phyloP scores from a whole-genome alignment of 2,113 vertebrate genomes.

The Atherinomorus stipes region DNA sequence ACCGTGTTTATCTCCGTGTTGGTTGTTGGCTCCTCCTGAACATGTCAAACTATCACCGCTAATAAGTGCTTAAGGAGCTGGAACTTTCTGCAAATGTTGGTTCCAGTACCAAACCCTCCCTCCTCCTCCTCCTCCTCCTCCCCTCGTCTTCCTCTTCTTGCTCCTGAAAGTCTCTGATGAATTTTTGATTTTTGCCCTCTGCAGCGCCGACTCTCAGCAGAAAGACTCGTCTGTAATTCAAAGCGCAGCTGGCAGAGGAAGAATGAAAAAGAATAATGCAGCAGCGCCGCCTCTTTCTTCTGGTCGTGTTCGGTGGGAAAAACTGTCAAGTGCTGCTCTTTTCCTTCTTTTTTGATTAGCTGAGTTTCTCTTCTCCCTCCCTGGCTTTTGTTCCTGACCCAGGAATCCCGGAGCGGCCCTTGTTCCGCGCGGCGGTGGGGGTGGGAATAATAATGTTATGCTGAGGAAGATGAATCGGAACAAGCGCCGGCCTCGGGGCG shows the following conservation, averaged over 20 bases:
- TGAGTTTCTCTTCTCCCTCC: slow-evolving; percentile 47
- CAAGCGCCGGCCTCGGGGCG: slow-evolving; percentile 83
- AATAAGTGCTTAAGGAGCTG: slow-evolving; percentile 96
- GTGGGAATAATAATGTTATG: slow-evolving; percentile 83
- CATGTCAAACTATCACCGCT: slow-evolving; percentile 88
- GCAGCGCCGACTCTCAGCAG: slow-evolving; percentile 86
- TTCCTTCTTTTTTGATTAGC: slow-evolving; percentile 67
- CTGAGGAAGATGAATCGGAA: slow-evolving; percentile 84
- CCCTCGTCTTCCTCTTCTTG: slow-evolving; percentile 14
- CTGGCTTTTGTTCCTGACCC: slow-evolving; percentile 90
- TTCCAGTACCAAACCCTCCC: slow-evolving; percentile 84
- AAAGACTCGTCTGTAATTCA: slow-evolving; percentile 92
- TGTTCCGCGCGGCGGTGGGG: slow-evolving; percentile 74
- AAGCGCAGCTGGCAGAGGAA: slow-evolving; percentile 94
- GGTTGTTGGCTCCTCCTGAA: slow-evolving; percentile 89
- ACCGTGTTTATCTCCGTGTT: slow-evolving; percentile 83
- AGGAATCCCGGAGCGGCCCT: slow-evolving; percentile 84
- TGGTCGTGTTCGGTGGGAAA: slow-evolving; percentile 87
- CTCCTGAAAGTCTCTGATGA: slow-evolving; percentile 88
- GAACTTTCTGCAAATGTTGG: slow-evolving; percentile 92
- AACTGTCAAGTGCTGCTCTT: slow-evolving; percentile 87
- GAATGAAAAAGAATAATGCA: slow-evolving; percentile 94
- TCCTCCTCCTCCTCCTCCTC: slow-evolving; percentile 67
- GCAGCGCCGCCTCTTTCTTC: slow-evolving; percentile 78
- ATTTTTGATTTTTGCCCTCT: slow-evolving; percentile 89